Evolutionary conservation across 2,113 vertebrate genomes (phyloP), one percentile per base, ranked within the genome.

Genomic region (Mandrillus leucophaeus): DNA sequence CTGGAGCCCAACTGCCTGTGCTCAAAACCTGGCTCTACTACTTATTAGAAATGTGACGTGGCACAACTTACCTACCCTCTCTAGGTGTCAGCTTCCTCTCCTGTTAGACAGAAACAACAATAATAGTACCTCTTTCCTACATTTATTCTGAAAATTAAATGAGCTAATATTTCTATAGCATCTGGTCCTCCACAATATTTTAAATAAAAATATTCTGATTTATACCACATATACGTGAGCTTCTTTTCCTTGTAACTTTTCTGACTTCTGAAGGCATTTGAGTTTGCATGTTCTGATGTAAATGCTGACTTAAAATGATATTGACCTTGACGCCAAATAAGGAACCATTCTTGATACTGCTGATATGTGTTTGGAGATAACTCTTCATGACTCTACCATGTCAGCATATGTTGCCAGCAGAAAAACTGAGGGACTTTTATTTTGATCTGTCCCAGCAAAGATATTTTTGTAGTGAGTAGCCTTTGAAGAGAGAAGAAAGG

Each of bases 341-440:
- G 91, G 32, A 17, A 70, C 66, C 6, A 11, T 90, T 83, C 73
- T 80, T 52, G n/a, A 40, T n/a, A 38, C 9, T 25, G 7, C 27
- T 57, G 7, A 13, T 11, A 17, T 23, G 7, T 35, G 14, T 11
- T 68, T 13, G n/a, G 22, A 95, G 13, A 23, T 35, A 61, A 45
- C 64, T 64, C 11, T 38, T 25, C 10, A 1, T 25, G 40, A 30
- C 43, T 48, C 6, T 9, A 4, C 13, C 8, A 30, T 73, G 85
- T 78, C 43, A 76, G 25, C 16, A 22, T n/a, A 0, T 43, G 48
- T 43, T 80, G 17, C 12, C 27, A 45, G 12, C 32, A 61, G 52
- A 68, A 18, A 23, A 2, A 27, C 1, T 48, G 48, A 4, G 1
- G 17, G 2, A 5, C 0, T 0, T 79, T 59, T 18, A 1, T 40